Base-by-base conservation (phyloP, 2,113 vertebrate genomes). In the Pseudopipra pipra region DNA sequence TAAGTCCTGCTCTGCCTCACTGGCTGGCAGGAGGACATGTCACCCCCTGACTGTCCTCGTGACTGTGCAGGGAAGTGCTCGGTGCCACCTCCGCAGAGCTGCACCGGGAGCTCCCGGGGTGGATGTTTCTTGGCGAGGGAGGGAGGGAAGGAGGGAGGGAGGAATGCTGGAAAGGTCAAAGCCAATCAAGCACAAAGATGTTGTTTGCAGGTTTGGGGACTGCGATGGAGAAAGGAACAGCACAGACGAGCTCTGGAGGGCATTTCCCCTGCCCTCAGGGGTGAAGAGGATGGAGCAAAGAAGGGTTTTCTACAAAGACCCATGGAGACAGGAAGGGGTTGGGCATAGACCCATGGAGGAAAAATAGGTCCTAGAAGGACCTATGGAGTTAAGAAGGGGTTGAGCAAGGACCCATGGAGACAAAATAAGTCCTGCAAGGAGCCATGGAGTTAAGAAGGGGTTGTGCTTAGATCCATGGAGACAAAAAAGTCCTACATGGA, bases 1-100 rank as follows among this genome's bases (percentile, higher is more conserved):
- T 59, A 55, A 62, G 51, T 33, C 43, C 49, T 89, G 55, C 86
- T 74, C 58, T 4, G 11, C 66, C 2, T 3, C 0, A 6, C 82
- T 0, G 6, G 41, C 83, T 87, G 87, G 65, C 93, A 94, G 85
- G 61, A 18, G 14, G 83, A 77, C 16, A 1, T 8, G 5, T 74
- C 87, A 44, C 80, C 63, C 0, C 0, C 82, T 8, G 37, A 1
- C 41, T 5, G 21, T 23, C 74, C 78, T 82, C 0, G 1, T 68
- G 66, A 41, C 76, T 25, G 30, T 6, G 43, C 72, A 3, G 3
- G 13, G 24, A 11, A 81, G 39, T 0, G 8, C 52, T 27, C 8
- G 25, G 52, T 56, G 94, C 87, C 62, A 85, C 70, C 77, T 85
- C 67, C 4, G 2, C 74, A 78, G 54, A 73, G 61, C 56, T 27